A percentile compares a stretch with the other conserved stretches of the same genome.
Evolutionary conservation across 2,113 vertebrate genomes (phyloP).

Genomic region (Chaetops frenatus): DNA sequence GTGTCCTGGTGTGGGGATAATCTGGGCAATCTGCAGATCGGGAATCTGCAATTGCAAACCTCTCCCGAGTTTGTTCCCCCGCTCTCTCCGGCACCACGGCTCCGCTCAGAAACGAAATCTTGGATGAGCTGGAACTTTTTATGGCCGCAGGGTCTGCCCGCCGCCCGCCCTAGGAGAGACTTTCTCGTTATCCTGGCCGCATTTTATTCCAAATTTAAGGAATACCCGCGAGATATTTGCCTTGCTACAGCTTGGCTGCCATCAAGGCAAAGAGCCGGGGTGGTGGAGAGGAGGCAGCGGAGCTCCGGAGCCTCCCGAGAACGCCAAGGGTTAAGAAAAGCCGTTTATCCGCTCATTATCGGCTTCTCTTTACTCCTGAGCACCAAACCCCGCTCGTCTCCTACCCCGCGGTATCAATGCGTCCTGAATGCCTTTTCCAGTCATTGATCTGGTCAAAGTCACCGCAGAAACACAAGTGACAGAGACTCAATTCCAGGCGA

Average conservation of each 20-base stretch:
- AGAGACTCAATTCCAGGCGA: slow-evolving; percentile 49
- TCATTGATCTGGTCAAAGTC: slow-evolving; percentile 61
- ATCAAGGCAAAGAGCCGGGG: neutral
- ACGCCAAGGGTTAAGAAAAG: slow-evolving; percentile 34
- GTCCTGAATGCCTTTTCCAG: slow-evolving; percentile 49
- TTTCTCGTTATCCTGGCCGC: neutral
- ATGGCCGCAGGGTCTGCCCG: neutral
- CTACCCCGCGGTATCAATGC: neutral
- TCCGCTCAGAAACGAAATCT: neutral
- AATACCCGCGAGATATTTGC: neutral
- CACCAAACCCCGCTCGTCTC: neutral
- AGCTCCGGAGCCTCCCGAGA: neutral
- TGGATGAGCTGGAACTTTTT: neutral
- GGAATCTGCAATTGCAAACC: neutral
- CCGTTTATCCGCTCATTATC: neutral
- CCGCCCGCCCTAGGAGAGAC: neutral
- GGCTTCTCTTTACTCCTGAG: neutral
- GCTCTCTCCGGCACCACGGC: neutral
- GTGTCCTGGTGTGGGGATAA: neutral
- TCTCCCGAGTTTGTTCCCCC: neutral
- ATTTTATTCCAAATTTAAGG: neutral
- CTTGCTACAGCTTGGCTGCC: neutral
- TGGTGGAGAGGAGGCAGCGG: neutral
- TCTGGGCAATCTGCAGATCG: neutral
- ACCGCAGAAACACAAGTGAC: slow-evolving; percentile 48